Evolutionary conservation across 2,888 invertebrate species (phyloP).

Genomic region (Nomada fucata): DNA sequence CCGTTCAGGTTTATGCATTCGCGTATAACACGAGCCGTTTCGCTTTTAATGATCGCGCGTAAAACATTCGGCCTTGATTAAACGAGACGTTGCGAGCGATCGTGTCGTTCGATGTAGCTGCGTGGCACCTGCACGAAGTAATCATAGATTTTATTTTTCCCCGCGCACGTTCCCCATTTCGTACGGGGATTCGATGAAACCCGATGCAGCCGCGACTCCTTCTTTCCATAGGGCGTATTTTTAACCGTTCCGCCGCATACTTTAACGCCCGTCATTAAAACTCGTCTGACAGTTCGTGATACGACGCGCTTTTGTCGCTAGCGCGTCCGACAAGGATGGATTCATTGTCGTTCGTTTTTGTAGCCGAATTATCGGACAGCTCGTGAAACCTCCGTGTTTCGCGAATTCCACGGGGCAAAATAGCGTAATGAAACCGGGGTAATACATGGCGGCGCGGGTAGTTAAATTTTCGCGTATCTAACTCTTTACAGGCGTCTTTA

Average conservation of each 20-base stretch:
- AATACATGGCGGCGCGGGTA: neutral
- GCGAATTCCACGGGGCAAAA: neutral
- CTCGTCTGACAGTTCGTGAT: neutral
- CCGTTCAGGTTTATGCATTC: constrained; percentile 83
- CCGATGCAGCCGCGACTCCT: neutral
- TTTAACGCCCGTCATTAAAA: neutral
- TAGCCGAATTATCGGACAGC: neutral
- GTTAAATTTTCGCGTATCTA: neutral
- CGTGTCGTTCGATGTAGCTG: constrained; percentile 49
- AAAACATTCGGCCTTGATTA: constrained; percentile 83
- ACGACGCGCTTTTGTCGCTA: neutral
- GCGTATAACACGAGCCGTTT: constrained; percentile 82
- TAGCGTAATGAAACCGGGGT: neutral
- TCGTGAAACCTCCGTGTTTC: constrained; percentile 7
- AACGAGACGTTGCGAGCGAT: constrained; percentile 72
- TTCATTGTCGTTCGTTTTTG: neutral
- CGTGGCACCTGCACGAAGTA: constrained; percentile 32
- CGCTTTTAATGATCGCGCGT: constrained; percentile 82
- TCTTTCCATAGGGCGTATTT: neutral
- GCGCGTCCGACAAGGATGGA: neutral
- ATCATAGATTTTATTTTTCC: constrained; percentile 41
- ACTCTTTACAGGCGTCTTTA: too few species aligned
- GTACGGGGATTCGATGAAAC: constrained; percentile 1
- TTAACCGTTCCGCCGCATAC: neutral
- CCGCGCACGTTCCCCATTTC: neutral